phyloP scores from a whole-genome alignment of 2,797 vertebrate genomes.

The Premnoplex brunnescens region DNA sequence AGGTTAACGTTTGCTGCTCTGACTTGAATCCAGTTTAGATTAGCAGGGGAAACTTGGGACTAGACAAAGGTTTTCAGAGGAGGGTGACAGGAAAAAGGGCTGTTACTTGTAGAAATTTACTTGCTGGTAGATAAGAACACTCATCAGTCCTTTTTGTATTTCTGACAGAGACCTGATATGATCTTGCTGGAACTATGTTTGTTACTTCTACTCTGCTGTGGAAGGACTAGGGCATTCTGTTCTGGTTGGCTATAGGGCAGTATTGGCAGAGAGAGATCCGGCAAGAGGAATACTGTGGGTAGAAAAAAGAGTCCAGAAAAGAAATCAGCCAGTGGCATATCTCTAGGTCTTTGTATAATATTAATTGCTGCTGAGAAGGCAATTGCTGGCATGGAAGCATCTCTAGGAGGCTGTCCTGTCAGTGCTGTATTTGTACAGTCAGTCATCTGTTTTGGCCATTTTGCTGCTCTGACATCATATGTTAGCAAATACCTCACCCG shows the following conservation, averaged over 20 bases:
- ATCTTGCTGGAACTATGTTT: not conserved
- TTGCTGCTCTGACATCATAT: not conserved
- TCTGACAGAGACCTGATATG: not conserved
- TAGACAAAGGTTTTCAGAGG: not conserved
- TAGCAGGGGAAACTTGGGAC: not conserved
- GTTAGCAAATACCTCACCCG: not conserved
- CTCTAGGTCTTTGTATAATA: not conserved
- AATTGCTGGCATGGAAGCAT: not conserved
- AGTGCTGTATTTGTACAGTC: not conserved
- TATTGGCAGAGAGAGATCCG: not conserved
- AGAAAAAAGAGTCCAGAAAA: not conserved
- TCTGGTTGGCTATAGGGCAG: not conserved
- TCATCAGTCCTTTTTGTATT: not conserved
- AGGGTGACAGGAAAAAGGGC: not conserved
- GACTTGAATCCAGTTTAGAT: not conserved
- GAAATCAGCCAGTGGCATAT: not conserved
- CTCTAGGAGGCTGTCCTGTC: not conserved
- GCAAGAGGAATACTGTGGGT: not conserved
- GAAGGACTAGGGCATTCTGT: not conserved
- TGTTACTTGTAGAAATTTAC: not conserved
- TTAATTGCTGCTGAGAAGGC: not conserved
- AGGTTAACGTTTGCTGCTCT: not conserved
- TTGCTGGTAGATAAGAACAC: not conserved
- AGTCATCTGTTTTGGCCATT: not conserved
- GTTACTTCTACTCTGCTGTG: not conserved